Evolutionary conservation across 2,113 vertebrate genomes (phyloP).

Genomic region (Tricholaema leucomelas): DNA sequence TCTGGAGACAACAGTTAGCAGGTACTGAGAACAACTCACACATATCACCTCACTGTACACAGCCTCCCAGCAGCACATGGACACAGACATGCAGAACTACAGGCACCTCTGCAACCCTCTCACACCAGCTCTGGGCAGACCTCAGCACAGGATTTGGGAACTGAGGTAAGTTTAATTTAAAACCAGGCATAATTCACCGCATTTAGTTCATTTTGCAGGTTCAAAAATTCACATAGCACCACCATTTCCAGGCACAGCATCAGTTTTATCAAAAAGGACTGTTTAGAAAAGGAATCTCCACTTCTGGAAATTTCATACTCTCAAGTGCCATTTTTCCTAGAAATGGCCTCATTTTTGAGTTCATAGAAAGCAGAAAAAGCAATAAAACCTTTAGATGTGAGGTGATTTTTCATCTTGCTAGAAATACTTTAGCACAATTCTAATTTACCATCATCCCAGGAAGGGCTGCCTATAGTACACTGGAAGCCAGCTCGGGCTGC

Average conservation of each 20-base stretch:
- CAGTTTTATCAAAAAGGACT: neutral
- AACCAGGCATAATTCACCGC: neutral
- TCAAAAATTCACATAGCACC: neutral
- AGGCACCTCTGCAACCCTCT: neutral
- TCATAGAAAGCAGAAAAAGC: conserved; percentile 48
- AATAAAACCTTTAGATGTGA: conserved; percentile 46
- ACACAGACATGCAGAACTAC: neutral
- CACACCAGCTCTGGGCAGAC: neutral
- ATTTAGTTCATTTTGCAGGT: neutral
- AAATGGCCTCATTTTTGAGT: conserved; percentile 25
- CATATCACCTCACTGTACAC: rapidly evolving
- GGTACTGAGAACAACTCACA: neutral
- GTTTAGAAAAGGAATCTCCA: neutral
- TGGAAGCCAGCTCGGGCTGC: conserved; percentile 44
- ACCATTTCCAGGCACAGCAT: neutral
- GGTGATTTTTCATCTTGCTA: conserved; percentile 58
- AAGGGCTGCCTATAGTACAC: conserved; percentile 28
- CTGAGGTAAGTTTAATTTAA: neutral
- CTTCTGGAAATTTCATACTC: conserved; percentile 45
- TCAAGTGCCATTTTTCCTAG: conserved; percentile 38
- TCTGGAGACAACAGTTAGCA: neutral
- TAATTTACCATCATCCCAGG: conserved; percentile 37
- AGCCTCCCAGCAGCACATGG: neutral
- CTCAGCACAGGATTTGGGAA: neutral
- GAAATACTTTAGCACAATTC: conserved; percentile 47